A percentile compares a stretch with the other conserved stretches of the same genome.
Conservation (phyloP, 2,797 vertebrate species). For the Dermochelys coriacea region DNA sequence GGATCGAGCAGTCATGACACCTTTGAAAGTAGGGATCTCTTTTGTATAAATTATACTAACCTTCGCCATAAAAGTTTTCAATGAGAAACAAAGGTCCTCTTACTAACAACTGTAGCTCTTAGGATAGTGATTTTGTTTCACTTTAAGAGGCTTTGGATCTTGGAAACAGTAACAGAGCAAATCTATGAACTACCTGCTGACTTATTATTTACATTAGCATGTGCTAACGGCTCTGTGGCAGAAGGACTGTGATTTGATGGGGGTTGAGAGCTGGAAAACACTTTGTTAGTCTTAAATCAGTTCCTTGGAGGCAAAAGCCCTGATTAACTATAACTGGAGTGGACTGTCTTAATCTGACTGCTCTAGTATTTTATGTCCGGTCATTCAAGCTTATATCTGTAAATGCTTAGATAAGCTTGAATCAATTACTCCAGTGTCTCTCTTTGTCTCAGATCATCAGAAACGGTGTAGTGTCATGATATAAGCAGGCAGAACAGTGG, state of each 20-base stretch:
- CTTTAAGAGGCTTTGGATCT: slow-evolving; percentile 8
- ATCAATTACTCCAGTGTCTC: slow-evolving; percentile 39
- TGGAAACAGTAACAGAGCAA: not conserved
- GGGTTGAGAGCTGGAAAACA: slow-evolving; percentile 14
- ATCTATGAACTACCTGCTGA: slow-evolving; percentile 4
- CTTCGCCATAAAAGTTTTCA: slow-evolving; percentile 45
- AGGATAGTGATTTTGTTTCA: not conserved
- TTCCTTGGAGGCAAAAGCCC: slow-evolving; percentile 53
- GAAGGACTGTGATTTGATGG: slow-evolving; percentile 8
- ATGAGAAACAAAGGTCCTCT: slow-evolving; percentile 44
- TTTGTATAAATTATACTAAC: slow-evolving; percentile 55
- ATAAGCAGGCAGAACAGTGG: not conserved
- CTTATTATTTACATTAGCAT: slow-evolving; percentile 25
- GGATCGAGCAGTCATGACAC: slow-evolving; percentile 42
- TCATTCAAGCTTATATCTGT: slow-evolving; percentile 64
- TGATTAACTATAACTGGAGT: slow-evolving; percentile 65
- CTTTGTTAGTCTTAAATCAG: slow-evolving; percentile 46
- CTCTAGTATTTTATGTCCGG: slow-evolving; percentile 51
- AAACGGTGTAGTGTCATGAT: slow-evolving; percentile 3
- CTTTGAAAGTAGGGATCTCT: slow-evolving; percentile 66
- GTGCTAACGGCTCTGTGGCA: slow-evolving; percentile 42
- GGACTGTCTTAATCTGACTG: slow-evolving; percentile 65
- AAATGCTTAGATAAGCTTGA: slow-evolving; percentile 68
- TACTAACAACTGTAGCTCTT: slow-evolving; percentile 31
- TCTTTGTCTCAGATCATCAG: not conserved